A percentile compares a stretch with the other conserved stretches of the same genome.
Evolutionary conservation across 2,113 vertebrate species (phyloP).

Genomic region (Campylomormyrus numenius): DNA sequence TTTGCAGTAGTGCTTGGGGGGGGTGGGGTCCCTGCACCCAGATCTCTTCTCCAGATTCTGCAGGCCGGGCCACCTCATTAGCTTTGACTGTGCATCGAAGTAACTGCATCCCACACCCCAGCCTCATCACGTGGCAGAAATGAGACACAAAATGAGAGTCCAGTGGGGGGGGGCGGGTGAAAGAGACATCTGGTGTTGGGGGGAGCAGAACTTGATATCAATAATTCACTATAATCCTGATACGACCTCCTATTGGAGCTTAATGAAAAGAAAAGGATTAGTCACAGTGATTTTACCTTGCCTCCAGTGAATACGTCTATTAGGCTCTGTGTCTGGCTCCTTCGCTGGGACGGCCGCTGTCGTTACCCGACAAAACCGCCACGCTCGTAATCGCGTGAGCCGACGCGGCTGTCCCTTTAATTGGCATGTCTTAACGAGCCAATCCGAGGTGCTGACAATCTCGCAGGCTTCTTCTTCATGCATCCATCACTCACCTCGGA

Average conservation of each 20-base stretch:
- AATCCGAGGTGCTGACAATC: not conserved
- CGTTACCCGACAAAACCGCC: not conserved
- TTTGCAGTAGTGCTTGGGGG: conserved; percentile 21
- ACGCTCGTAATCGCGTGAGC: not conserved
- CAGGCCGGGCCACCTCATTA: conserved; percentile 31
- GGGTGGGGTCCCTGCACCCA: conserved; percentile 22
- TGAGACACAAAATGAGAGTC: not conserved
- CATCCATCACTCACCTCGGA: not conserved
- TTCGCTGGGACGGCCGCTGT: not conserved
- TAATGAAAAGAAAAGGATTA: conserved; percentile 21
- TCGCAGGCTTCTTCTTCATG: not conserved
- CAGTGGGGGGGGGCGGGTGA: not conserved
- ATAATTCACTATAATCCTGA: conserved; percentile 27
- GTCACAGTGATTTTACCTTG: not conserved
- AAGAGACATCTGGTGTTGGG: not conserved
- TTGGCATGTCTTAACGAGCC: not conserved
- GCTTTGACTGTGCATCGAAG: conserved; percentile 6
- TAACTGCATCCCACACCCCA: not conserved
- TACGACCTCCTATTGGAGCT: conserved; percentile 10
- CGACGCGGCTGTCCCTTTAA: not conserved
- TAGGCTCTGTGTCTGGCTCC: not conserved
- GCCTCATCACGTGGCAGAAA: not conserved
- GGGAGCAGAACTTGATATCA: conserved; percentile 14
- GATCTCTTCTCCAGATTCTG: conserved; percentile 18
- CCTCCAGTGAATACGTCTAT: conserved; percentile 4